Evolutionary conservation across 2,113 vertebrate species (phyloP).

Genomic region (Gavia stellata): DNA sequence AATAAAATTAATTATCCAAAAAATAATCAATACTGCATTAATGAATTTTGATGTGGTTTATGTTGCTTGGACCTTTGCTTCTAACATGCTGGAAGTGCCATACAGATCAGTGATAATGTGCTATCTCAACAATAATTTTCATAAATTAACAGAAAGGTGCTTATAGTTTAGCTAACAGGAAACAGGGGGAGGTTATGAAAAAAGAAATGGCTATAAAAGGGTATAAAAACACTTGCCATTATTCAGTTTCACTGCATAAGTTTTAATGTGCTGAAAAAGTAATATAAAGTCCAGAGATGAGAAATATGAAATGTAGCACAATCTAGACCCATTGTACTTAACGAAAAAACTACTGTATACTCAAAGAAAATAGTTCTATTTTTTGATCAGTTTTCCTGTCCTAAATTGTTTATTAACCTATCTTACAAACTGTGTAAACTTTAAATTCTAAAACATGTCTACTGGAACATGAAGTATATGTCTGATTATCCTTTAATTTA

Average conservation of each 20-base stretch:
- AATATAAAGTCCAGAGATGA: constrained; percentile 75
- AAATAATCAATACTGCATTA: constrained; percentile 96
- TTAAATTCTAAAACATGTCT: constrained; percentile 23
- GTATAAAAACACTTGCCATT: constrained; percentile 92
- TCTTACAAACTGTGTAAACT: constrained; percentile 20
- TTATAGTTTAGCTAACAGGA: constrained; percentile 82
- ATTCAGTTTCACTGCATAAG: constrained; percentile 87
- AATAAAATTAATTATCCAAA: constrained; percentile 99
- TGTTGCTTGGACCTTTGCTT: constrained; percentile 89
- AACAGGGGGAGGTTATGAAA: constrained; percentile 84
- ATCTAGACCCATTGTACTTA: constrained; percentile 47
- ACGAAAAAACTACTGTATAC: constrained; percentile 33
- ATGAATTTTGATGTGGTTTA: constrained; percentile 97
- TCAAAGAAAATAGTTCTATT: neutral
- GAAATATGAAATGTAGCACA: constrained; percentile 76
- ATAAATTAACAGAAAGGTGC: constrained; percentile 93
- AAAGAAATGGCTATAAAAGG: constrained; percentile 85
- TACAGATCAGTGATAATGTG: constrained; percentile 94
- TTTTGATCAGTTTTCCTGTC: constrained; percentile 31
- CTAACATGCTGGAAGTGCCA: constrained; percentile 85
- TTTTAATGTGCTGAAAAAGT: constrained; percentile 84
- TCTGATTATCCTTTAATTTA: constrained; percentile 40
- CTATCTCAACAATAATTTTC: constrained; percentile 96
- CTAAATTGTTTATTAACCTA: constrained; percentile 29
- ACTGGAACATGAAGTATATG: neutral